Conservation (phyloP, 2,113 vertebrate species). For the Tichodroma muraria region DNA sequence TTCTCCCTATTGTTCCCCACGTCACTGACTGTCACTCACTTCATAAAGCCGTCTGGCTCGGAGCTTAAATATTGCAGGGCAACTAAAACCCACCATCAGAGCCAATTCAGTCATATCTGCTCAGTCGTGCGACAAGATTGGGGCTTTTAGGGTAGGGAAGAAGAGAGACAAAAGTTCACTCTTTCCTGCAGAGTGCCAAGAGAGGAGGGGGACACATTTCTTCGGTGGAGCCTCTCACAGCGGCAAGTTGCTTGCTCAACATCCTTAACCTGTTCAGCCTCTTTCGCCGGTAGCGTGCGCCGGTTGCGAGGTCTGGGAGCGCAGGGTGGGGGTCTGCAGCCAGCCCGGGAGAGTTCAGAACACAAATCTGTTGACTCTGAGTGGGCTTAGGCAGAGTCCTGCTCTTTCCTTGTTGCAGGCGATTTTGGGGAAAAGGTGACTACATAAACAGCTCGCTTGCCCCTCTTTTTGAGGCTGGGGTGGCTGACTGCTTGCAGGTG, state of each 20-base stretch:
- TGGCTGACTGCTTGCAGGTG: neutral
- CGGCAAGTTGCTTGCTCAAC: conserved; percentile 87
- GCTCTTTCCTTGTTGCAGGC: neutral
- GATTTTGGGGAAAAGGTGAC: neutral
- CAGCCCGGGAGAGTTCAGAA: neutral
- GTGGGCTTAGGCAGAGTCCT: neutral
- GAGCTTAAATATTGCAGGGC: conserved; percentile 97
- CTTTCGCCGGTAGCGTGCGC: neutral
- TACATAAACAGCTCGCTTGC: neutral
- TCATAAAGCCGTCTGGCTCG: conserved; percentile 95
- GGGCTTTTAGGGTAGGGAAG: conserved; percentile 88
- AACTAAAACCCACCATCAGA: conserved; percentile 96
- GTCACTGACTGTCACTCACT: conserved; percentile 84
- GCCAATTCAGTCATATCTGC: conserved; percentile 94
- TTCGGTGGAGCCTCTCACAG: conserved; percentile 76
- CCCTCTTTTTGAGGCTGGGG: neutral
- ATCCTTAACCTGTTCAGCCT: conserved; percentile 28
- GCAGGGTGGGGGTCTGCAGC: neutral
- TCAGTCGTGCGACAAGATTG: conserved; percentile 93
- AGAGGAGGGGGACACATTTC: conserved; percentile 76
- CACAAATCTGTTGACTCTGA: neutral
- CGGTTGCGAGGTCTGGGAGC: neutral
- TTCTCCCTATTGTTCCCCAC: conserved; percentile 86
- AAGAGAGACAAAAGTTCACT: conserved; percentile 84
- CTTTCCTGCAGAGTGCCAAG: conserved; percentile 80